Evolutionary conservation across 2,888 invertebrate genomes (phyloP).

Genomic region (Ochropacha duplaris): DNA sequence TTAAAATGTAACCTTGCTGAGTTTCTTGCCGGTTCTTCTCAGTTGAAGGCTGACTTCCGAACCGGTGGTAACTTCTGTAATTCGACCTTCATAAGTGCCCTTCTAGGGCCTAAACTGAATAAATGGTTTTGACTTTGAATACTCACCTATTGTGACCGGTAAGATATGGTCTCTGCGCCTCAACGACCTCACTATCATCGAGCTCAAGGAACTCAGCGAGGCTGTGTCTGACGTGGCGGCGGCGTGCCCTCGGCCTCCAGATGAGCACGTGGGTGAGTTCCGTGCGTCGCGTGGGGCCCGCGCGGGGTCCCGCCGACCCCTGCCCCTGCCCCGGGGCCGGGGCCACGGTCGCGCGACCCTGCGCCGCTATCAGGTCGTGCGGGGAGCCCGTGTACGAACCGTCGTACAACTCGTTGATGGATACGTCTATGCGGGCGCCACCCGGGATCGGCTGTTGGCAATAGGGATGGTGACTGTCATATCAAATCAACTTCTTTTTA

Average conservation of each 20-base stretch:
- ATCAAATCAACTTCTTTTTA: too few species aligned
- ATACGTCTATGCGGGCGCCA: slow-evolving; percentile 96
- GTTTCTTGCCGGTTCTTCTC: too few species aligned
- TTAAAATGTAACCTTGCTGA: too few species aligned
- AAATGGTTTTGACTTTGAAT: too few species aligned
- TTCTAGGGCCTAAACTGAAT: too few species aligned
- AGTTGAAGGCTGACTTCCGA: too few species aligned
- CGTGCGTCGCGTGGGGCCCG: slow-evolving; percentile 90
- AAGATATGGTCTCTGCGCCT: slow-evolving; percentile 93
- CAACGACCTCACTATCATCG: slow-evolving; percentile 89
- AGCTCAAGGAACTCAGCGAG: slow-evolving; percentile 94
- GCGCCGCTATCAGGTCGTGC: slow-evolving; percentile 92
- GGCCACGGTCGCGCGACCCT: slow-evolving; percentile 84
- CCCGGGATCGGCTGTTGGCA: slow-evolving; percentile 85
- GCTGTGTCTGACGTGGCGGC: slow-evolving; percentile 84
- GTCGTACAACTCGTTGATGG: slow-evolving; percentile 97
- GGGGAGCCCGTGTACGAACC: slow-evolving; percentile 97
- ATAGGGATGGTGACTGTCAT: too few species aligned
- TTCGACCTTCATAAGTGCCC: too few species aligned
- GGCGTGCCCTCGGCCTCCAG: slow-evolving; percentile 85
- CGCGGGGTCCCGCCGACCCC: slow-evolving; percentile 89
- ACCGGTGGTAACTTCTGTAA: too few species aligned
- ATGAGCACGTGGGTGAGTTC: slow-evolving; percentile 91
- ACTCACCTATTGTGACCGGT: slow-evolving; percentile 92
- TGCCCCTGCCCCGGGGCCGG: slow-evolving; percentile 89